Evolutionary conservation across 2,888 invertebrate species (phyloP).

Genomic region (Nezara viridula): DNA sequence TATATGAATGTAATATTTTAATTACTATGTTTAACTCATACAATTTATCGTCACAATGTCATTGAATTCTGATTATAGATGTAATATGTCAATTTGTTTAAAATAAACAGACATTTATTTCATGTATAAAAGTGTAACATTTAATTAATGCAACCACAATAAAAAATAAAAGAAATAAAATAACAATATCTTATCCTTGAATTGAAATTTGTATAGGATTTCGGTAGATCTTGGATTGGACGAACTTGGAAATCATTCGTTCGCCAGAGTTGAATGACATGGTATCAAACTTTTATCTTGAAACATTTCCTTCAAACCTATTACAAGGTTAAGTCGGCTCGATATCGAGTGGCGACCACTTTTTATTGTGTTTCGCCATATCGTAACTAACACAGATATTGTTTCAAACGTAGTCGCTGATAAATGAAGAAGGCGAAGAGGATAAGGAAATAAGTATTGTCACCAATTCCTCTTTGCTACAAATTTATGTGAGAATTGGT

Average conservation of each 20-base stretch:
- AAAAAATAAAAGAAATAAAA: too few relatives aligned
- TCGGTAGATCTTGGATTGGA: neutral
- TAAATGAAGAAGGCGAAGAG: neutral
- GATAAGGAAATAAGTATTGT: neutral
- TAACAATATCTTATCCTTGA: neutral
- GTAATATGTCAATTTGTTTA: too few relatives aligned
- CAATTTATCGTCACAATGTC: too few relatives aligned
- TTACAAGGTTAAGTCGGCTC: neutral
- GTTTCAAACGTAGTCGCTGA: neutral
- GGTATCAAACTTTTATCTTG: constrained; percentile 10
- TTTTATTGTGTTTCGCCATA: neutral
- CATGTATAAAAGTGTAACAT: too few relatives aligned
- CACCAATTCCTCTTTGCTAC: neutral
- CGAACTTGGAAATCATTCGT: neutral
- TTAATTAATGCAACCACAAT: too few relatives aligned
- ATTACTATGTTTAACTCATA: too few relatives aligned
- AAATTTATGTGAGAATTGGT: too few relatives aligned
- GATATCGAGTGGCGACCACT: neutral
- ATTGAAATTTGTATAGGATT: neutral
- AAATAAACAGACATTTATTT: too few relatives aligned
- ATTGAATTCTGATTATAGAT: too few relatives aligned
- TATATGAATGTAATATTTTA: too few relatives aligned
- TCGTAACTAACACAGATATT: neutral
- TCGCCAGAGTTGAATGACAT: neutral
- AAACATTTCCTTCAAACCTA: constrained; percentile 28